Conservation (phyloP, 2,888 invertebrate genomes). For the Chironomus tentans region DNA sequence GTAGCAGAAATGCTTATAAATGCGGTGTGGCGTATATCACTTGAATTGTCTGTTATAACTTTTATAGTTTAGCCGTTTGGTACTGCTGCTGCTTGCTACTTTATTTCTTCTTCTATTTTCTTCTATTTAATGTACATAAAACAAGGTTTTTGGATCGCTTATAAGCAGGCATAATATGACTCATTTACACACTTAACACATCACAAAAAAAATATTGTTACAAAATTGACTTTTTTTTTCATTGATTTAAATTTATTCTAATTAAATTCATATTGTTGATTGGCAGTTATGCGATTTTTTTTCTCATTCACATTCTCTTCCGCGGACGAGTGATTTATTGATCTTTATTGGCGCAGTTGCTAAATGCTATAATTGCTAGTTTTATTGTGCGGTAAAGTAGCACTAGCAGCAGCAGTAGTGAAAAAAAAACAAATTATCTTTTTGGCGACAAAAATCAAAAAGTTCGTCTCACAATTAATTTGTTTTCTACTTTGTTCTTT, state of each 20-base stretch:
- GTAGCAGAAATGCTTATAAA: neutral
- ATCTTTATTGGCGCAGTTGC: neutral
- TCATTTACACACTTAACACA: neutral
- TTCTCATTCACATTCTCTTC: neutral
- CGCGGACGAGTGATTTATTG: neutral
- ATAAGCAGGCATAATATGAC: neutral
- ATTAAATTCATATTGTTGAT: neutral
- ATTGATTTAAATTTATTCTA: neutral
- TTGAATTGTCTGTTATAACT: neutral
- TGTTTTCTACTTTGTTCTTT: neutral
- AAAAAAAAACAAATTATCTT: no score
- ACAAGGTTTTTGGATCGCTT: neutral
- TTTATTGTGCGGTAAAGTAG: neutral
- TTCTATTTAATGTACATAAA: neutral
- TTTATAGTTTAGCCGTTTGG: neutral
- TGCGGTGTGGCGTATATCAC: neutral
- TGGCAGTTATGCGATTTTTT: neutral
- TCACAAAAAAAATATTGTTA: neutral
- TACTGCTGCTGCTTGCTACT: neutral
- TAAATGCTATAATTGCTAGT: neutral
- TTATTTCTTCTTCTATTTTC: neutral
- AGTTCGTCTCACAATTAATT: neutral
- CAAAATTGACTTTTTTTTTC: neutral
- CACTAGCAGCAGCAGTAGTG: neutral
- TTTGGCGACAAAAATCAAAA: neutral